Conservation (phyloP, 2,888 invertebrate genomes). For the Archaeoteleia sp. region DNA sequence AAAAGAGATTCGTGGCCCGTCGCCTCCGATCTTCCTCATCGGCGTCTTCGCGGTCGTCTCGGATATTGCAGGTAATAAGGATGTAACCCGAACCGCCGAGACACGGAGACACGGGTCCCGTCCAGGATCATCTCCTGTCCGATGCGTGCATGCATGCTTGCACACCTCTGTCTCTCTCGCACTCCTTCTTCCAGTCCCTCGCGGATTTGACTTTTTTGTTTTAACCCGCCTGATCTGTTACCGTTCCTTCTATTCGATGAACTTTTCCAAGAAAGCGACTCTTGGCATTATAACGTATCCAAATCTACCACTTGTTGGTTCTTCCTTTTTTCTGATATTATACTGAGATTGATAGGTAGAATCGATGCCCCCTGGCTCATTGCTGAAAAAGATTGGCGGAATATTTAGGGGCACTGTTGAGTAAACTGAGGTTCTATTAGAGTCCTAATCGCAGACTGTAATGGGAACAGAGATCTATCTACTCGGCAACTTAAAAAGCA, state of each 20-base stretch:
- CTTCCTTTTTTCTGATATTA: no score
- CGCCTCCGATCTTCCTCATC: conserved; percentile 69
- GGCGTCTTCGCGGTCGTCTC: conserved; percentile 61
- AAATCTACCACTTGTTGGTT: no score
- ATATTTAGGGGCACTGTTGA: no score
- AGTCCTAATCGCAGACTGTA: no score
- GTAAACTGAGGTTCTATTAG: no score
- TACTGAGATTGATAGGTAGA: no score
- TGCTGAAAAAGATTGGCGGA: background rate
- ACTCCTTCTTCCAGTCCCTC: conserved; percentile 1
- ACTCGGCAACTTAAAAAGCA: no score
- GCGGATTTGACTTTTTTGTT: background rate
- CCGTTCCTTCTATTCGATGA: conserved; percentile 11
- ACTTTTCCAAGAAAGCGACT: conserved; percentile 25
- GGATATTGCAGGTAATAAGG: conserved; percentile 71
- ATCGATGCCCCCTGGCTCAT: background rate
- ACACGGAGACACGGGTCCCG: conserved; percentile 54
- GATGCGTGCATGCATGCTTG: conserved; percentile 38
- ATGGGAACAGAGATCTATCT: no score
- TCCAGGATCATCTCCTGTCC: conserved; percentile 50
- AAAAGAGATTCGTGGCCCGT: conserved; percentile 71
- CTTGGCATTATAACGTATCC: no score
- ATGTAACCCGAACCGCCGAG: conserved; percentile 71
- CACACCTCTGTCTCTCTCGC: conserved; percentile 8
- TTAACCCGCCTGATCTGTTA: conserved; percentile 14